These are phyloP conservation scores for Dendrolimus punctatus DNA, from an alignment of 1,140 invertebrate species.

Conservation along the genomic window DNA sequence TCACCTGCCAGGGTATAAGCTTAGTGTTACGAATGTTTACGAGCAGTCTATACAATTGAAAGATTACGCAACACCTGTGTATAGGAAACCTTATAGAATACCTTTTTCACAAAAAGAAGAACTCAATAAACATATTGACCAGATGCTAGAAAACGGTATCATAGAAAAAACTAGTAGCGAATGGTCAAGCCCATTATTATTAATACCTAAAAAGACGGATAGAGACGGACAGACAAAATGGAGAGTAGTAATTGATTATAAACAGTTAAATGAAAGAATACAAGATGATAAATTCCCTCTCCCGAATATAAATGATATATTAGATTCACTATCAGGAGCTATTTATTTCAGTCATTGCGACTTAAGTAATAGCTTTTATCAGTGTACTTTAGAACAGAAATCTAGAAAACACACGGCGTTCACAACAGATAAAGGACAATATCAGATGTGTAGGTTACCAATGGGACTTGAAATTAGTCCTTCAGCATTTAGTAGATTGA, in stretches of 20 bases:
- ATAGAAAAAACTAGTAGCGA: constrained; percentile 3
- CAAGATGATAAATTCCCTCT: constrained; percentile 2
- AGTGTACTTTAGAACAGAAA: constrained; percentile 1
- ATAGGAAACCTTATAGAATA: constrained; percentile 4
- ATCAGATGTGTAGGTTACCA: constrained; percentile 10
- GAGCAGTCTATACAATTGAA: constrained; percentile 3
- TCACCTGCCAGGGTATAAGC: neutral
- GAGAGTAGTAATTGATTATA: constrained; percentile 3
- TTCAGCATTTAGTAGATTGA: constrained; percentile 6
- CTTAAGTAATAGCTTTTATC: constrained; percentile 5
- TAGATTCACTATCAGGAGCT: constrained; percentile 3
- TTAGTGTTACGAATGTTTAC: neutral
- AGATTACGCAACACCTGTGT: constrained; percentile 1
- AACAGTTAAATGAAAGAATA: constrained; percentile 1
- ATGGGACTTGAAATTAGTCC: constrained; percentile 11
- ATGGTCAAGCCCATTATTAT: constrained; percentile 2
- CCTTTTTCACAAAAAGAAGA: constrained; percentile 1
- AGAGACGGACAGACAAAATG: neutral
- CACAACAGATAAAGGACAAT: constrained; percentile 9
- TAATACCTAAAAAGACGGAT: constrained; percentile 1
- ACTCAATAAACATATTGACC: neutral
- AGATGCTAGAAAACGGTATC: constrained; percentile 1
- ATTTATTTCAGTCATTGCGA: constrained; percentile 9
- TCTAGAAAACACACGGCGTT: constrained; percentile 8
- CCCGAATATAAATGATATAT: constrained; percentile 3